Percentiles rank a stretch among this genome's conserved stretches.
phyloP scores from a whole-genome alignment of 2,113 vertebrate genomes.

The Formicarius rufipectus region DNA sequence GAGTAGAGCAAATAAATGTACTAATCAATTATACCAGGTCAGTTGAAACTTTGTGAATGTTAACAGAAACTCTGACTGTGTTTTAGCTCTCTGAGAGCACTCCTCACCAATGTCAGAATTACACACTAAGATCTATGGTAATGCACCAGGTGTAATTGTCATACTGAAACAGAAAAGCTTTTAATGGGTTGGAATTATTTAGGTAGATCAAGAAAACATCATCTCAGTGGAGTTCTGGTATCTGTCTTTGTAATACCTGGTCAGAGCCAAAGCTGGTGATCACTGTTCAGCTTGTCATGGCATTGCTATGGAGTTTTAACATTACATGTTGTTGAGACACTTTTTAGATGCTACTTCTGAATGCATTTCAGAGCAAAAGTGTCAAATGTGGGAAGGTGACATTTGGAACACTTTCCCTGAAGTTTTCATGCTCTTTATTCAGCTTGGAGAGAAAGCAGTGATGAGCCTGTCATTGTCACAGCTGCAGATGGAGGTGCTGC shows the following conservation, averaged over 20 bases:
- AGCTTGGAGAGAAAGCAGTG: not conserved
- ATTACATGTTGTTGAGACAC: not conserved
- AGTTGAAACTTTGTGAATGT: not conserved
- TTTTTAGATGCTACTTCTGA: not conserved
- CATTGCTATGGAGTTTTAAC: not conserved
- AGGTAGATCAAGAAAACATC: not conserved
- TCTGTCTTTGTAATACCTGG: not conserved
- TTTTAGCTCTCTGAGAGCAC: not conserved
- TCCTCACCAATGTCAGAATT: not conserved
- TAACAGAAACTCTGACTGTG: not conserved
- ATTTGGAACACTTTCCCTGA: not conserved
- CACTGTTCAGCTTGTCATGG: not conserved
- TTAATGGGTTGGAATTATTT: not conserved
- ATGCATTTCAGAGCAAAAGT: not conserved
- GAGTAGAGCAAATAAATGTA: constrained; percentile 21
- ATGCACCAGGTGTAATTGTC: not conserved
- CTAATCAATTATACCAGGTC: not conserved
- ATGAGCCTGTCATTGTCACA: not conserved
- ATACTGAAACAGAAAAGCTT: not conserved
- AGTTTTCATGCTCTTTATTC: not conserved
- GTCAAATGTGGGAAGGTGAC: not conserved
- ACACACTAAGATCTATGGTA: not conserved
- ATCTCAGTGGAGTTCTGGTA: not conserved
- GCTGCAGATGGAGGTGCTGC: not conserved
- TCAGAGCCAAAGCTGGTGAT: not conserved